Evolutionary conservation across 2,888 invertebrate species (phyloP), one percentile per base, ranked within the genome.

Genomic region (Drosophila aldrichi): DNA sequence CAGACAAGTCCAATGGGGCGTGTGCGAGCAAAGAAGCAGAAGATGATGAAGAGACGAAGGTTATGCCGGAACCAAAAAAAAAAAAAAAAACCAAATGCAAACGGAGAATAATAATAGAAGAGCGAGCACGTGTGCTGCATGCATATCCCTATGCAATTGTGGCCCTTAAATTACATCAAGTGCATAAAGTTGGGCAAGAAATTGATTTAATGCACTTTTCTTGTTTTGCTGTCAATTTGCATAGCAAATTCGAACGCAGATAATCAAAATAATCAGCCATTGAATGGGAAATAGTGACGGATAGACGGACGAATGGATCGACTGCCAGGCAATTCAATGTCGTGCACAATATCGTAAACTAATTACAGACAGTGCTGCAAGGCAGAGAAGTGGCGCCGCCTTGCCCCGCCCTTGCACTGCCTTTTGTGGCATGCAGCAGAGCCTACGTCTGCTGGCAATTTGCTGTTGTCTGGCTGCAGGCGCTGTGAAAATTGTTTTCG

Each of bases 401-500:
- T 6, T 12, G 34, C 36, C 25, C 36, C 16, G 36, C 38, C 22
- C 16, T 38, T 38, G 38, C 52, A 38, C 51, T 60, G 59, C 32
- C 69, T 49, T 72, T 68, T 49, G 20, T 58, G 40, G 56, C 68
- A 48, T 51, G 36, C 34, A 46, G 32, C 32, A 10, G 32, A 32
- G 32, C 48, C 48, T 44, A 73, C 58, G 60, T 49, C 55, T 46
- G 38, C 48, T 59, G 61, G 41, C 59, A 71, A 76, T 51, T 85
- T 71, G 63, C 16, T 49, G 56, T 70, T 64, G 79, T 38, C 72
- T 71, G 62, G 81, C 79, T 68, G 72, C 38, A 48, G 70, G 76
- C 77, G 43, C 20, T 41, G 55, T 16, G 40, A 1, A 88, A 88
- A 88, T 82, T 86, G 83, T 86, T 81, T 69, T 56, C 46, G 25